These are phyloP conservation scores for Mormoops blainvillei DNA, from an alignment of 2,113 vertebrate genomes.

Conservation along the genomic window DNA sequence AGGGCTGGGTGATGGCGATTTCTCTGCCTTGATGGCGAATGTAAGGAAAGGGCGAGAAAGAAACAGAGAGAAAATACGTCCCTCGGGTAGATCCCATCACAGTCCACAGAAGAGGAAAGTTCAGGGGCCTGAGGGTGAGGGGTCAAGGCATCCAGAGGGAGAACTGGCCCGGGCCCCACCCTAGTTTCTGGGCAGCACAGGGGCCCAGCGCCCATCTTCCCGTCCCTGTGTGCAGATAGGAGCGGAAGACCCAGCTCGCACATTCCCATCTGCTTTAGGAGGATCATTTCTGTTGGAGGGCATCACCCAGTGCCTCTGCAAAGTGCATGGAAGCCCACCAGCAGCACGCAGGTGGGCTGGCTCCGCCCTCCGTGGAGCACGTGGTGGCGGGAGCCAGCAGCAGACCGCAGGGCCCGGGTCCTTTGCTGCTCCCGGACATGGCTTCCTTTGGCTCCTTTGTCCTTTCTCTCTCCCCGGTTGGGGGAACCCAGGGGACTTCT, in stretches of 20 bases:
- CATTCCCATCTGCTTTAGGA: neutral
- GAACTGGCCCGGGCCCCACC: rapidly evolving
- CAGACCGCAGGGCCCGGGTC: rapidly evolving
- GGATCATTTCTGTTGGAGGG: neutral
- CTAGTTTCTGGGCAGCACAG: neutral
- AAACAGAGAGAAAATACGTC: neutral
- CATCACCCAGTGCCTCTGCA: neutral
- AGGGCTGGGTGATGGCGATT: neutral
- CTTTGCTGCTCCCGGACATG: neutral
- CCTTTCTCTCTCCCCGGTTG: neutral
- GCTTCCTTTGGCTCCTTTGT: neutral
- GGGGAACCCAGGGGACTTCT: neutral
- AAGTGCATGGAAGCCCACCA: rapidly evolving
- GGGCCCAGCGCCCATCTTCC: no score
- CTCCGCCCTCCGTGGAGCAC: rapidly evolving
- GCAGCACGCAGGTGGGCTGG: no score
- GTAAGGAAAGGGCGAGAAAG: neutral
- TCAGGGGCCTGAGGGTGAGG: neutral
- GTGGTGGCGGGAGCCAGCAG: rapidly evolving
- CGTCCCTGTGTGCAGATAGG: no score
- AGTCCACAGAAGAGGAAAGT: neutral
- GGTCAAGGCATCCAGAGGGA: neutral
- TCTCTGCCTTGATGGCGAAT: neutral
- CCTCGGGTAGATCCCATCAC: neutral
- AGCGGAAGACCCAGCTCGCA: no score